Conservation (phyloP, 2,113 vertebrate species). For the Ctenomys sociabilis region DNA sequence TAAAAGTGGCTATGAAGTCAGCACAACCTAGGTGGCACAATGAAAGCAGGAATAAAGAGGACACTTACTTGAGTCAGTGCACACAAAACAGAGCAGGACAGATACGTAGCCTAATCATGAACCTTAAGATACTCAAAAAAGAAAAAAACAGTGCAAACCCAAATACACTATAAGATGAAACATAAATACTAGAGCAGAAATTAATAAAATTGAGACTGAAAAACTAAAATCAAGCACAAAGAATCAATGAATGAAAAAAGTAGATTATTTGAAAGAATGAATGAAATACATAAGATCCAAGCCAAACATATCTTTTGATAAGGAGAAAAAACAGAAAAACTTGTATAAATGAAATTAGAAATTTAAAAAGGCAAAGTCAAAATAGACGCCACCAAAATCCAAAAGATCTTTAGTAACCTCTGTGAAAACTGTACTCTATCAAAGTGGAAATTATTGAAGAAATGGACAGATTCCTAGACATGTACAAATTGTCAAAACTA, state of each 20-base stretch:
- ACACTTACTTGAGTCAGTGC: background rate
- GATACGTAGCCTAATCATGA: background rate
- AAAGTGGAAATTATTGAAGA: background rate
- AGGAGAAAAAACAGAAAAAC: no score
- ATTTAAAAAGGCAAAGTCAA: background rate
- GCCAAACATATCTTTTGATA: background rate
- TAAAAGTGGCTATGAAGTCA: background rate
- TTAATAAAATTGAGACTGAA: background rate
- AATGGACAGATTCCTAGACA: background rate
- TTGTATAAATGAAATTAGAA: no score
- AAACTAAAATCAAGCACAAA: background rate
- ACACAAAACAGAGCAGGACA: background rate
- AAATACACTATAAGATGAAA: background rate
- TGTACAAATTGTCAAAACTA: background rate
- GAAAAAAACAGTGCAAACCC: background rate
- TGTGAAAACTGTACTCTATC: background rate
- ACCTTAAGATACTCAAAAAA: background rate
- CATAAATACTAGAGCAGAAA: background rate
- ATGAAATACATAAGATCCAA: background rate
- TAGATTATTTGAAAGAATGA: background rate
- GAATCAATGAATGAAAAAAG: background rate
- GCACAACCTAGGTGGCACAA: background rate
- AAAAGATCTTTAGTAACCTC: background rate
- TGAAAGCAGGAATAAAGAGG: background rate
- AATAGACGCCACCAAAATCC: background rate